Conservation (phyloP, 2,888 invertebrate genomes). For the Parelbella ahira region DNA sequence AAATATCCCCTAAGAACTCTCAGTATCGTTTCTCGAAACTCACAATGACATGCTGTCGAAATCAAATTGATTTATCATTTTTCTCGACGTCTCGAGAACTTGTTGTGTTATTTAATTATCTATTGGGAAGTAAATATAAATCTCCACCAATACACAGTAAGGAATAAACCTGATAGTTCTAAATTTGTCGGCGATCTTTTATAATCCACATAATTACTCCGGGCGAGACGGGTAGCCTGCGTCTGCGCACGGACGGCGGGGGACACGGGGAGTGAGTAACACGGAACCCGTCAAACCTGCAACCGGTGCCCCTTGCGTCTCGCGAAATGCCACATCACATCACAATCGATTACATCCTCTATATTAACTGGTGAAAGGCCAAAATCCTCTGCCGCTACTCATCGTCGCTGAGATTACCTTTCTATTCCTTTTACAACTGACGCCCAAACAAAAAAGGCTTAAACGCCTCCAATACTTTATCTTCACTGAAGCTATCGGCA, state of each 20-base stretch:
- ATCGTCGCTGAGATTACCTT: constrained; percentile 38
- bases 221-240: constrained; percentile 40
- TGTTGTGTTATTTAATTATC: too few species aligned
- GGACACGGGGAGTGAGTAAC: constrained; percentile 56
- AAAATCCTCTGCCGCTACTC: constrained; percentile 27
- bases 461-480: constrained; percentile 59
- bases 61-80: too few species aligned
- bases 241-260: constrained; percentile 41
- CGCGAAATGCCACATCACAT: constrained; percentile 59
- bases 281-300: constrained; percentile 77
- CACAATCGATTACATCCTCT: constrained; percentile 35
- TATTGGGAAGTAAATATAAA: constrained; percentile 21
- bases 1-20: too few species aligned
- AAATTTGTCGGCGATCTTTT: constrained; percentile 28
- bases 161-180: constrained; percentile 26
- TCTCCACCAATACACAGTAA: constrained; percentile 16
- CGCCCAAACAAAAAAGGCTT: constrained; percentile 49
- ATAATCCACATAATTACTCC: constrained; percentile 40
- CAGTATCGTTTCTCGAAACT: too few species aligned
- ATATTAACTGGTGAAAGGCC: neutral
- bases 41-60: too few species aligned
- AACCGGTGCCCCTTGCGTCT: constrained; percentile 55
- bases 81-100: too few species aligned
- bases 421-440: constrained; percentile 56
- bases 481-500: constrained; percentile 52